Evolutionary conservation across 2,888 invertebrate species (phyloP), one percentile per base, ranked within the genome.

Genomic region (Drosophila nigritarsus): DNA sequence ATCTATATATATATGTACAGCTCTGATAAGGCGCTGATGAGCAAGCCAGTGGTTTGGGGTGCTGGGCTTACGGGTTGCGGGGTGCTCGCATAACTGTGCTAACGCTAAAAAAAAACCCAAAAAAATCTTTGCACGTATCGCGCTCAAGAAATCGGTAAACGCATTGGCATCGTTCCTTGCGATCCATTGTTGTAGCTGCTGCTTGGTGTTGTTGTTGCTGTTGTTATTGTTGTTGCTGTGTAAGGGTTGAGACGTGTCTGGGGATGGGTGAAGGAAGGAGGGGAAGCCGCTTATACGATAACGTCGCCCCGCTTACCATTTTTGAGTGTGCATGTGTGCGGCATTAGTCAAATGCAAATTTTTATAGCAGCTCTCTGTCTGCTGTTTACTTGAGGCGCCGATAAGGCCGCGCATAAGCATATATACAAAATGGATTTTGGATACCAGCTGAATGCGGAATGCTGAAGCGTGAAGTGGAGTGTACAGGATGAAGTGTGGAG

Each of bases 281-380:
- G 32, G 20, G 42, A 40, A 24, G 38, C 49, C 54, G 49, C 68
- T 78, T 76, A 80, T 71, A 80, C 73, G 60, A 61, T 67, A 73
- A 60, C 54, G 64, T 49, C 49, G 40, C 51, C 62, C 45, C 40
- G 50, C 49, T 66, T 58, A 58, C 58, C n/a, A 38, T 34, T 15
- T 13, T 13, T 7, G 15, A 18, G 32, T 59, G 34, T 60, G 24
- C 40, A 42, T 61, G 55, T 45, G 50, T 50, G 53, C 74, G 78
- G 86, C 88, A 89, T 89, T 86, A 89, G 86, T 87, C 80, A 87
- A 89, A 86, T 86, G 88, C 86, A 85, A 86, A 86, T 89, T 86
- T 89, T 87, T 85, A 87, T 89, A 68, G 88, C 88, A 82, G 71
- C 42, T 55, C 76, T 54, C 62, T 75, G 87, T 80, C 89, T 42